Evolutionary conservation across 2,113 vertebrate genomes (phyloP), one percentile per base, ranked within the genome.

Genomic region (Psilopogon haemacephalus): DNA sequence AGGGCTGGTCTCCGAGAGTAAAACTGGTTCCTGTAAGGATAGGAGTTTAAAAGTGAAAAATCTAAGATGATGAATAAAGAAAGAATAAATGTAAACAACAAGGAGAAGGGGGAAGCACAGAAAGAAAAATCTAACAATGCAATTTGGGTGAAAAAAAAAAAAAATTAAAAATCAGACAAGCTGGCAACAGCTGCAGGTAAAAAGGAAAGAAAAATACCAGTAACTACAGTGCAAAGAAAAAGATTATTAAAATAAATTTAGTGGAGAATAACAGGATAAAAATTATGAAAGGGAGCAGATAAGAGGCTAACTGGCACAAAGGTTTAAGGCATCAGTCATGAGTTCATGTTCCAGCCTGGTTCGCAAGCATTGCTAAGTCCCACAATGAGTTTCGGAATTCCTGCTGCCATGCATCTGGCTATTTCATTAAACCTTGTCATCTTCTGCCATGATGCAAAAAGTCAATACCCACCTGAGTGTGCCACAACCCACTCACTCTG

Each of bases 21-120:
- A 85, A 86, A 91, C 85, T 58, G 14, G 86, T 44, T 95, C 71
- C 95, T 95, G 75, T 69, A 93, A 95, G 96, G 92, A 90, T 90
- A 90, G 85, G 72, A 95, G 60, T 90, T 94, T 87, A 96, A 96
- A 95, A 46, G 15, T 32, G 27, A 46, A 94, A 95, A 92, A 83
- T 54, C 38, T 46, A 89, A 89, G 55, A 86, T 11, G 32, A 93
- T 50, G 62, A 87, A 93, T 71, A 88, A 81, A 87, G n/a, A 50
- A 86, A 85, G 64, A 73, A 50, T 30, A 87, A 95, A 76, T 44
- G 79, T 76, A 96, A 94, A 96, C 90, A 90, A 68, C 30, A 35
- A 1, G 48, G 42, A 27, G 33, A 32, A 32, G 15, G 42, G 21
- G 33, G 33, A 33, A 17, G 33, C 67, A 91, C 26, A 65, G 54